Evolutionary conservation across 2,888 invertebrate genomes (phyloP), one percentile per base, ranked within the genome.

Genomic region (Creontiades dilutus): DNA sequence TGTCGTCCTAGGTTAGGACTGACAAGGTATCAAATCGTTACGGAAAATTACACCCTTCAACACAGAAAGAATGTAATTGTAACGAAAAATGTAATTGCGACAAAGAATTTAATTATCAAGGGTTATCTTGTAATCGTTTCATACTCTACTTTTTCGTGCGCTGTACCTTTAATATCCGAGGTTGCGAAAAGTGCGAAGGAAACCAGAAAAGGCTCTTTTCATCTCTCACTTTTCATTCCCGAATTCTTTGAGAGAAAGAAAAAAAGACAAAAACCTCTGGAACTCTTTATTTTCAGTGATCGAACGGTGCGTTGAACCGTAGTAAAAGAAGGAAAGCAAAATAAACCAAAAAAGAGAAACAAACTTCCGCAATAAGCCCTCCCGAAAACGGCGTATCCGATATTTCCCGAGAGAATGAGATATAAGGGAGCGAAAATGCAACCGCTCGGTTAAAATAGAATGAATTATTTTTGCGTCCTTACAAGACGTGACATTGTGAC

Each of bases 401-500:
- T 68, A 68, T 68, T 68, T 68, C 68, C 68, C 68, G 23, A 23
- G 68, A 23, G 68, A 68, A 68, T 68, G 68, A 68, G 23, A 68
- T 68, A 68, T 68, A 68, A 68, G 11, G 68, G 23, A 23, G 23
- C 23, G 68, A 68, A 68, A 61, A 61, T n/a, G 61, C 61, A 61
- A 23, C n/a, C 23, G 68, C 68, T 23, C 68, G 68, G 23, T 19
- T 68, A 68, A 68, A 68, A 68, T 23, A 23, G 23, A 68, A 68
- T 68, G 68, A 68, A 68, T 68, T 68, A 78, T 78, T 78, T 78
- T 46, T 37, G 37, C 47, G 37, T 78, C 78, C 19, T 78, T 47
- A 78, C 78, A 78, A 82, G 82, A 82, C 82, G 82, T 82, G 47
- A 78, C 78, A 78, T 46, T 19, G 78, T 19, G 78, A 78, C n/a